Percentiles rank a stretch among this genome's conserved stretches.
These are phyloP conservation scores for Borostomias antarcticus DNA, from an alignment of 2,797 vertebrate species.

Conservation along the genomic window DNA sequence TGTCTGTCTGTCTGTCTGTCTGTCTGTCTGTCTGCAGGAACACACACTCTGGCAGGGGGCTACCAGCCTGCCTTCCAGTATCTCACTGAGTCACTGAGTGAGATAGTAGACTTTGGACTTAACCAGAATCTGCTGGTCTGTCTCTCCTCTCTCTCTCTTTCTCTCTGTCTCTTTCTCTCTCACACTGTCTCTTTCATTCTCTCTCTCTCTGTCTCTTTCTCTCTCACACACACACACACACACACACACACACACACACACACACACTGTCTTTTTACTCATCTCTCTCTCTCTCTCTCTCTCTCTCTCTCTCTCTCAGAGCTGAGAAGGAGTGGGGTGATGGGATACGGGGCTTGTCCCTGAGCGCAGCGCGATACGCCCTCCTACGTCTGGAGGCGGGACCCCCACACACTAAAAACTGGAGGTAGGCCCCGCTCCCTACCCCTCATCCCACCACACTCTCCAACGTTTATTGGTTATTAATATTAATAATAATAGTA, in stretches of 20 bases:
- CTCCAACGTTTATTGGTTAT: background rate
- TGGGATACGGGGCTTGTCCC: conserved; percentile 93
- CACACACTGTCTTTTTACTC: no score
- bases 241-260: no score
- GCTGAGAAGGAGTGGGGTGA: conserved; percentile 99
- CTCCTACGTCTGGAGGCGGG: conserved; percentile 91
- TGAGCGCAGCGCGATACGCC: conserved; percentile 92
- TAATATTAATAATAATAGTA: no score
- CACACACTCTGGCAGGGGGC: background rate
- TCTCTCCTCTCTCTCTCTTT: conserved; percentile 18
- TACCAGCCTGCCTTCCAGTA: no score
- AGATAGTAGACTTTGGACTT: background rate
- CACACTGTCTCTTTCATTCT: background rate
- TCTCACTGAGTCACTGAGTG: background rate
- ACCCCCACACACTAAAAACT: conserved; percentile 98
- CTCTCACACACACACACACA: no score
- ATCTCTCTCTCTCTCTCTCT: no score
- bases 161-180: background rate
- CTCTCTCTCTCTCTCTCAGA: conserved; percentile 60
- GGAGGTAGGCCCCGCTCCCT: conserved; percentile 80
- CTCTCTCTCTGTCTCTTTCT: conserved; percentile 5
- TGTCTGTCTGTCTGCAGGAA: no score
- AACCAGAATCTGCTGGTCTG: no score
- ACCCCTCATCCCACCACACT: background rate
- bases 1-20: no score